Evolutionary conservation across 2,797 vertebrate genomes (phyloP).

Genomic region (Danio aesculapii): DNA sequence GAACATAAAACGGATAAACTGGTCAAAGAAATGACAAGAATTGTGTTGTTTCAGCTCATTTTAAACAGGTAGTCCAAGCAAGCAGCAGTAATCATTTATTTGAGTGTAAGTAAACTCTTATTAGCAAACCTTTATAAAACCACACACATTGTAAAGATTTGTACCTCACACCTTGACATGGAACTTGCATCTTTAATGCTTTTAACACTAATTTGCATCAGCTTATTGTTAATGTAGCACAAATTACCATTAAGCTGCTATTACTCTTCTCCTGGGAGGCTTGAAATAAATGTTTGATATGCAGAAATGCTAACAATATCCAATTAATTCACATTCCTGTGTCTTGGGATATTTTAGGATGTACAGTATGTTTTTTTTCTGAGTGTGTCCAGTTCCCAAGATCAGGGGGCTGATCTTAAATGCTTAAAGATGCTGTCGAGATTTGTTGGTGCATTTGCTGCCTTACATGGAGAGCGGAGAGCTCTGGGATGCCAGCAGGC

Average conservation of each 20-base stretch:
- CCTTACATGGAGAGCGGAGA: slow-evolving; percentile 54
- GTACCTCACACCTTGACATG: neutral
- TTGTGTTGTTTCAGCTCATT: too few relatives aligned
- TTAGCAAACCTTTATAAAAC: neutral
- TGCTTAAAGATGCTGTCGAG: slow-evolving; percentile 9
- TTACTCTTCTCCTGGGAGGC: slow-evolving; percentile 2
- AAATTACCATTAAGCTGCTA: neutral
- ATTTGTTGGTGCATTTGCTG: slow-evolving; percentile 20
- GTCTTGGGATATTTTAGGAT: slow-evolving; percentile 30
- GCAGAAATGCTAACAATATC: slow-evolving; percentile 22
- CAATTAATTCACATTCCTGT: slow-evolving; percentile 2
- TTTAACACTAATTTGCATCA: neutral
- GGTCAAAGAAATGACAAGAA: too few relatives aligned
- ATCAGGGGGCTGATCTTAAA: slow-evolving; percentile 11
- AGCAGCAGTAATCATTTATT: too few relatives aligned
- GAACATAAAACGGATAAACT: too few relatives aligned
- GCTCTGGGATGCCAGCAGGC: slow-evolving; percentile 1
- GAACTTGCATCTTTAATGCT: neutral
- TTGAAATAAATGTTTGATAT: slow-evolving; percentile 26
- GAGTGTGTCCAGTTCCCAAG: slow-evolving; percentile 28
- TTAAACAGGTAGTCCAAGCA: too few relatives aligned
- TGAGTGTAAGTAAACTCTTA: too few relatives aligned
- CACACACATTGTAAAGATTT: slow-evolving; percentile 4
- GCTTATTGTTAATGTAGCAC: neutral
- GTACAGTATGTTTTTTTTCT: slow-evolving; percentile 2